Base-by-base conservation (phyloP, 35 echinoderm and acorn worm species). In the Heliocidaris erythrogramma region DNA sequence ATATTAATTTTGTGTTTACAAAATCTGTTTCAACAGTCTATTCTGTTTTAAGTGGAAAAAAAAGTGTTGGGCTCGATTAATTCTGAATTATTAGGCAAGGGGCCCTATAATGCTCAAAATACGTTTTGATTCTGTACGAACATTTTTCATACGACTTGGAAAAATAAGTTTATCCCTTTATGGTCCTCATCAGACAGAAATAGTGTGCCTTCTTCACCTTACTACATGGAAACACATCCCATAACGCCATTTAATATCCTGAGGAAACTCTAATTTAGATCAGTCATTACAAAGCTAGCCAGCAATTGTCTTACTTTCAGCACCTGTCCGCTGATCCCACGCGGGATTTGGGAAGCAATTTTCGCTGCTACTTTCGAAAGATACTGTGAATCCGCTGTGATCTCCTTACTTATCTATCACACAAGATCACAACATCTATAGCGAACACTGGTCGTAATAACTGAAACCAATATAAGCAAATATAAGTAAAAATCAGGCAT, bases 331-430 rank as follows among this genome's bases (percentile, higher is more conserved):
- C 65, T 78, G 65, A 78, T 78, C 27, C 65, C 65, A 78, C 65
- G n/a, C 65, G 65, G 65, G 65, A 78, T 78, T 78, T 78, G 65
- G 18, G 65, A 18, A 78, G 65, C 65, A 78, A 78, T 78, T 27
- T 78, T 78, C 65, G 65, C 17, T 78, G 65, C 65, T 78, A 78
- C 65, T 78, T 78, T 78, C 65, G 65, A 78, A 78, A 78, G 27
- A n/a, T 21, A n/a, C 27, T 78, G 21, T 18, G n/a, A 78, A 78
- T 78, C 65, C 65, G 6, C 17, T 71, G 24, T 71, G 7, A 78
- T 78, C 18, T n/a, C n/a, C n/a, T n/a, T n/a, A n/a, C n/a, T n/a
- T 21, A n/a, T 42, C 0, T 42, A 42, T 8, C 65, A 78, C 65
- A 78, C 21, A 7, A 18, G 35, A 42, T 42, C 35, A 42, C 35